Evolutionary conservation across 2,888 invertebrate species (phyloP), one percentile per base, ranked within the genome.

Genomic region (Stenodera caucasica): DNA sequence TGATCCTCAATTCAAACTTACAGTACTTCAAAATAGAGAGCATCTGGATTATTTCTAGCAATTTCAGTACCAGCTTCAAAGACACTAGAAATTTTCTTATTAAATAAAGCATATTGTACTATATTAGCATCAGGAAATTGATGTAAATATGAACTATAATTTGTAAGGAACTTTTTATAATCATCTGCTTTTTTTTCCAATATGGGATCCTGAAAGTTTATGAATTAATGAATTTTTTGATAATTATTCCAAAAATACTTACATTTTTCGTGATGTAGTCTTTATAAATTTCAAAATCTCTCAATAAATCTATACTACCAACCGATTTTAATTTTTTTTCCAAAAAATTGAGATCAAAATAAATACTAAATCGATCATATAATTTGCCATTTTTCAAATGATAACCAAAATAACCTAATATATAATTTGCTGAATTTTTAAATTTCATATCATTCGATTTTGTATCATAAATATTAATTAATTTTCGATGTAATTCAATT

Each of bases 351-450:
- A 91, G 82, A 81, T 91, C 82, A 37, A 88, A 81, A 76, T 86
- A 91, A 63, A 90, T 75, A 30, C 79, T 79, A 75, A 90, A 90
- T 65, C 86, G 80, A 7, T 80, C 75, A 77, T 81, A 84, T 67
- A 80, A 70, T 40, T 81, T 78, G 45, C 89, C 87, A 67, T 84
- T 79, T 60, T 84, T 81, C 60, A 91, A 81, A 77, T 91, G 91
- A 72, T 90, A 86, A 0, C 89, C 90, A 53, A 91, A 83, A 72
- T 88, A 90, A 33, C 85, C 88, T 11, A 86, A 87, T 69, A 90
- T 89, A 72, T 91, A 91, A 29, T 58, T 62, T 18, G 55, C 58
- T 11, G 51, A 52, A 6, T 58, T 49, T 21, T 30, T 52, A 18
- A 52, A 52, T n/a, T 30, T 33, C 5, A 14, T 1, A n/a, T 52